Base-by-base conservation (phyloP, 2,888 invertebrate species). In the Hedya salicella region DNA sequence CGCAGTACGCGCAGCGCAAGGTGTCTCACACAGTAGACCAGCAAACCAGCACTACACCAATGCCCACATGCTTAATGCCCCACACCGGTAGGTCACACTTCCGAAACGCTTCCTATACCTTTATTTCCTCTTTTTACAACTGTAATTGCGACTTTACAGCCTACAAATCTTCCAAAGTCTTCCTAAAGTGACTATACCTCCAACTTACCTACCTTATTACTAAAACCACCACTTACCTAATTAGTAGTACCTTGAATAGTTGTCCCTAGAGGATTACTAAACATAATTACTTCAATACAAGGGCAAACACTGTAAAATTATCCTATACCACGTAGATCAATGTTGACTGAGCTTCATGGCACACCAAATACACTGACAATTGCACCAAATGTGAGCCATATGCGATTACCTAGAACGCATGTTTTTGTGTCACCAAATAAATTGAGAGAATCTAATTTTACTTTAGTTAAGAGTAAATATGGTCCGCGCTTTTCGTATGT, bases 31-130 rank as follows among this genome's bases (percentile, higher is more conserved):
- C 83, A 78, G 88, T 91, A 86, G 87, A 88, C 84, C 86, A 85
- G 88, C 88, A 85, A 86, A 86, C 86, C 89, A 91, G 86, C 90
- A 91, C 91, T 71, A 86, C 88, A 89, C 91, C 90, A 88, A 85
- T 89, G 91, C 91, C 91, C 89, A 92, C 91, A 87, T 92, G 91
- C 91, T 92, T 92, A 79, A 85, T 88, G 89, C 90, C 90, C 83
- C 86, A 86, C 91, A 91, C 91, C 76, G 91, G 91, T 92, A 92
- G 87, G 91, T 92, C 86, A 88, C 89, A 82, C 81, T 74, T 78
- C 85, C 80, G 72, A 85, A 86, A 86, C 89, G 87, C 86, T 87
- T 86, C 71, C 81, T 75, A 62, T 66, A 63, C 74, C 71, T 70
- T 62, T 66, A 21, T 67, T 36, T 64, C 62, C 57, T 57, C 49